Percentiles rank a stretch among this genome's conserved stretches.
Conservation (phyloP, 2,113 vertebrate genomes). For the Meles meles region DNA sequence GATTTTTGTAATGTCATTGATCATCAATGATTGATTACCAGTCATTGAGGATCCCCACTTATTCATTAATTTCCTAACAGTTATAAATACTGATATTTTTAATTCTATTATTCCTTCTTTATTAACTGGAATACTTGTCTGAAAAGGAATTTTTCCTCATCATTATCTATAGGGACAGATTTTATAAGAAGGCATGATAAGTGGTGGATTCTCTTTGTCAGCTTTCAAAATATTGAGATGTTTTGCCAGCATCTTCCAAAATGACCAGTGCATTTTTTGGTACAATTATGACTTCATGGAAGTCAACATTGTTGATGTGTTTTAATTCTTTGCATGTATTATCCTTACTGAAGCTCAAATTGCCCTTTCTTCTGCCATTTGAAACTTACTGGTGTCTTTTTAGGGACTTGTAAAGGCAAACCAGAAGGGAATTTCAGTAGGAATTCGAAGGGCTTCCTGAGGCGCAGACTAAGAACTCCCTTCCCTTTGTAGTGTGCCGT, state of each 20-base stretch:
- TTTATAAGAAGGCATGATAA: background rate
- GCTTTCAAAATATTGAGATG: background rate
- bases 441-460: background rate
- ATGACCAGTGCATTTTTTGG: background rate
- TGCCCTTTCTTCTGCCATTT: background rate
- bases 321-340: background rate
- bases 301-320: background rate
- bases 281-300: background rate
- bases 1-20: background rate
- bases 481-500: background rate
- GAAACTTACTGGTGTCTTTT: background rate
- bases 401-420: background rate
- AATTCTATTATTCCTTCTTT: background rate
- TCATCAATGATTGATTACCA: background rate
- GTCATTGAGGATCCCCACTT: background rate
- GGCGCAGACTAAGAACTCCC: background rate
- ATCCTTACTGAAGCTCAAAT: background rate
- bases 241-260: background rate
- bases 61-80: background rate
- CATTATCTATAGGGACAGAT: background rate
- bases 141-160: background rate
- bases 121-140: background rate
- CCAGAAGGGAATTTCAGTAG: background rate
- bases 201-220: background rate
- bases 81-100: background rate